A percentile compares a stretch with the other conserved stretches of the same genome.
These are phyloP conservation scores for Callipepla squamata DNA, from an alignment of 2,113 vertebrate genomes.

Conservation along the genomic window DNA sequence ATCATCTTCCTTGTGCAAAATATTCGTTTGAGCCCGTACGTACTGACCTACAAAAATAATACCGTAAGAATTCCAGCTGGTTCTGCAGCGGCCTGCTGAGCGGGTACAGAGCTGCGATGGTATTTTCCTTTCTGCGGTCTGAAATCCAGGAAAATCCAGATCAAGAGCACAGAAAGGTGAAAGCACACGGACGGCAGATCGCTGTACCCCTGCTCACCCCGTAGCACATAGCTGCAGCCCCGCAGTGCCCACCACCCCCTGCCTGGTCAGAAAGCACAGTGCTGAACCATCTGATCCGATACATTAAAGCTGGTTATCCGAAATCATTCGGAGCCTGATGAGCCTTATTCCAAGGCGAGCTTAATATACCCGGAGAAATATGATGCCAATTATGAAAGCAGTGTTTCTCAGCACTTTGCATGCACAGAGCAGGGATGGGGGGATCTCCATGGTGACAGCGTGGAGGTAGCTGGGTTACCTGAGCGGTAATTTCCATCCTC, in stretches of 20 bases:
- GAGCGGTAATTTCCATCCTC: background rate
- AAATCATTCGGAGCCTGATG: background rate
- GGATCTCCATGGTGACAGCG: conserved; percentile 47
- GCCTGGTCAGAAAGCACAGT: accelerated
- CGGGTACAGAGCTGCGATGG: background rate
- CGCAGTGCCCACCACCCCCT: background rate
- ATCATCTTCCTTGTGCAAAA: background rate
- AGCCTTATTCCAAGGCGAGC: background rate
- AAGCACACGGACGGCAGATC: background rate
- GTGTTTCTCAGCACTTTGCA: background rate
- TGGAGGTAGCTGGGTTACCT: background rate
- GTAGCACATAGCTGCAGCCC: background rate
- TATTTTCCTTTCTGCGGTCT: background rate
- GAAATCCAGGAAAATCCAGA: background rate
- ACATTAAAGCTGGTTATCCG: background rate
- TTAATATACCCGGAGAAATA: background rate
- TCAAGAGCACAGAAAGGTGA: accelerated
- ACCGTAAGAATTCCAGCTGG: background rate
- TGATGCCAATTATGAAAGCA: background rate
- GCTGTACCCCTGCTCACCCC: accelerated
- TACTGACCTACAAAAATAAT: background rate
- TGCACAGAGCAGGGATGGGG: background rate
- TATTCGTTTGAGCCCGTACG: background rate
- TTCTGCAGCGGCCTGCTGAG: background rate
- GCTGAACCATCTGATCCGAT: background rate